Base-by-base conservation (phyloP, 1,140 invertebrate species). In the Drosophila pseudoananassae region DNA sequence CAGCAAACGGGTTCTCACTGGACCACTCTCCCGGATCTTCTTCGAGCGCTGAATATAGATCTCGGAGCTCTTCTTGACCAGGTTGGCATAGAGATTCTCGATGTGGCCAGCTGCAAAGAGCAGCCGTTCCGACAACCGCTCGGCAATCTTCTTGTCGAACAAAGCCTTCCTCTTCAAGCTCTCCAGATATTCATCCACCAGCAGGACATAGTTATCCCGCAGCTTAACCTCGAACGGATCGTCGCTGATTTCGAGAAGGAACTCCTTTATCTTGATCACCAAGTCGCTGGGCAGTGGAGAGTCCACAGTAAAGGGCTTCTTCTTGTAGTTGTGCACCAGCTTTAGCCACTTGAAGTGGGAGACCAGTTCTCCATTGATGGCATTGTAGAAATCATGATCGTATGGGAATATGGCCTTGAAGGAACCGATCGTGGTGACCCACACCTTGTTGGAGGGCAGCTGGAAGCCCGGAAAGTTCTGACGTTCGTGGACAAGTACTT, bases 191-290 rank as follows among this genome's bases (percentile, higher is more conserved):
- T 99, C 99, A 91, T 99, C 98, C 87, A 98, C 98, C 17, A 99
- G 90, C 0, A 99, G 93, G 89, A 99, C 98, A 92, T 98, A 99
- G 92, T 99, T 99, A 81, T 99, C 97, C 1, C 98, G 94, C 2
- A 99, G 93, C 87, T 97, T 98, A 0, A 99, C 98, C 93, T 99
- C 98, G 91, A 99, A 99, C 1, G 98, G 98, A 95, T 99, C 98
- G 92, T 99, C 99, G 71, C 96, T 96, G 91, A 99, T 95, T 93
- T 99, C 97, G 59, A 99, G 95, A 3, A 96, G 90, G 90, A 98
- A 95, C 77, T 96, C 96, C 90, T 96, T 96, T 15, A 89, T 96
- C 93, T 98, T 97, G 14, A 98, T 96, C 36, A 96, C 93, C 49
- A 99, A 92, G 94, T 99, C 98, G 63, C 96, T 95, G 0, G 97